phyloP scores from a whole-genome alignment of 2,113 vertebrate genomes.

The Sclerurus mexicanus region DNA sequence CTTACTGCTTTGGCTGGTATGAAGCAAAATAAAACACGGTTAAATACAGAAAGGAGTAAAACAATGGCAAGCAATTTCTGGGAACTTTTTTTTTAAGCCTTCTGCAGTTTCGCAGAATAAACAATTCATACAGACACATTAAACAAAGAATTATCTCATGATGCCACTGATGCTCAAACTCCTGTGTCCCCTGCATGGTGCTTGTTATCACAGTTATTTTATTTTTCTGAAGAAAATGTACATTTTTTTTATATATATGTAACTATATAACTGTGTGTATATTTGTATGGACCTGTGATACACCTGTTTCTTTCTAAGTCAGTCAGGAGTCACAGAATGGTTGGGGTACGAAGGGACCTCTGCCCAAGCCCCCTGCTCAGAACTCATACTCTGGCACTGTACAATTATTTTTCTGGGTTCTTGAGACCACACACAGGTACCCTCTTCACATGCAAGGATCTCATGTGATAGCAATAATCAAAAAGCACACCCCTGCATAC shows the following conservation, averaged over 20 bases:
- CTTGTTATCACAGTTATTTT: background rate
- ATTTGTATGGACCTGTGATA: background rate
- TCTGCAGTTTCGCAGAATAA: background rate
- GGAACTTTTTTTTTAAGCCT: background rate
- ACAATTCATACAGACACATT: background rate
- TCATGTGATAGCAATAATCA: background rate
- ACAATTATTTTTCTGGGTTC: background rate
- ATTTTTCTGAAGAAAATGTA: background rate
- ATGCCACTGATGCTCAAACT: background rate
- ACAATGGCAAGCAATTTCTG: background rate
- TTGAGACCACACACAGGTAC: background rate
- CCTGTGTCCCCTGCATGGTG: background rate
- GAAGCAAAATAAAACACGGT: conserved; percentile 62
- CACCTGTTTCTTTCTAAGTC: background rate
- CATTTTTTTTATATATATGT: too few species aligned
- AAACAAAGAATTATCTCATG: accelerated
- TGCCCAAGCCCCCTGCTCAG: background rate
- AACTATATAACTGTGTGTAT: background rate
- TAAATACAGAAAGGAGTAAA: background rate
- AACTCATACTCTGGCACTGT: background rate
- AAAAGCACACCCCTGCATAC: background rate
- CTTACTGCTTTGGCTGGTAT: conserved; percentile 87
- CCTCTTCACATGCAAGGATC: background rate
- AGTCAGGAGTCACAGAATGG: background rate
- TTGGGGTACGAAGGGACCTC: background rate